These are phyloP conservation scores for Ectemnius cavifrons DNA, from an alignment of 2,888 invertebrate species.

Conservation along the genomic window DNA sequence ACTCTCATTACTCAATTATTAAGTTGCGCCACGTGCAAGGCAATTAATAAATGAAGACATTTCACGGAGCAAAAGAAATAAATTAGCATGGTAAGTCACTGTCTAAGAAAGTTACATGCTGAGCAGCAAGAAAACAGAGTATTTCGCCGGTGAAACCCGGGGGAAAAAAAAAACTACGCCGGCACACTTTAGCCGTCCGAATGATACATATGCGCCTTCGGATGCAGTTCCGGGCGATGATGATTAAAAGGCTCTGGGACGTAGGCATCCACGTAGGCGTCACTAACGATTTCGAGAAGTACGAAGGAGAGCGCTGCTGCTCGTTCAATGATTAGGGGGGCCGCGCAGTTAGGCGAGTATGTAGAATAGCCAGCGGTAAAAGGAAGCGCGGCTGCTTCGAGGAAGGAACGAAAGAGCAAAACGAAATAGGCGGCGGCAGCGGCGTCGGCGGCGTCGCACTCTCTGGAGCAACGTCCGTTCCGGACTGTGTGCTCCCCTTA, in stretches of 20 bases:
- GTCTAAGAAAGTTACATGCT: no score
- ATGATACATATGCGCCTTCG: no score
- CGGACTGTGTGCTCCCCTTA: slow-evolving; percentile 70
- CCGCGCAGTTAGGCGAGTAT: slow-evolving; percentile 1
- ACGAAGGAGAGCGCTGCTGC: neutral
- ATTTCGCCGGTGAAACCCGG: no score
- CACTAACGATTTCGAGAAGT: neutral
- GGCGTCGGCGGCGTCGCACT: slow-evolving; percentile 47
- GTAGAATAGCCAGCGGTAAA: neutral
- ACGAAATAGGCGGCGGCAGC: slow-evolving; percentile 20
- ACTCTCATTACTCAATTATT: no score
- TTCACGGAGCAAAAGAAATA: no score
- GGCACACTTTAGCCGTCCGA: no score
- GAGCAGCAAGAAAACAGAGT: no score
- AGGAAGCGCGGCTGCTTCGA: neutral
- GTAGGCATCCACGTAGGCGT: neutral
- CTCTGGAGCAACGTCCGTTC: slow-evolving; percentile 74
- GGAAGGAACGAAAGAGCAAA: slow-evolving; percentile 20
- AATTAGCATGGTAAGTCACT: no score
- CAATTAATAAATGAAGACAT: no score
- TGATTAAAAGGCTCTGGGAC: neutral
- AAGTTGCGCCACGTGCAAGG: no score
- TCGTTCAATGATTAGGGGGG: neutral
- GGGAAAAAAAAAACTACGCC: no score
- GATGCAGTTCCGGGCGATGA: neutral